phyloP scores from a whole-genome alignment of 2,888 invertebrate species.

The Dascillus cervinus region DNA sequence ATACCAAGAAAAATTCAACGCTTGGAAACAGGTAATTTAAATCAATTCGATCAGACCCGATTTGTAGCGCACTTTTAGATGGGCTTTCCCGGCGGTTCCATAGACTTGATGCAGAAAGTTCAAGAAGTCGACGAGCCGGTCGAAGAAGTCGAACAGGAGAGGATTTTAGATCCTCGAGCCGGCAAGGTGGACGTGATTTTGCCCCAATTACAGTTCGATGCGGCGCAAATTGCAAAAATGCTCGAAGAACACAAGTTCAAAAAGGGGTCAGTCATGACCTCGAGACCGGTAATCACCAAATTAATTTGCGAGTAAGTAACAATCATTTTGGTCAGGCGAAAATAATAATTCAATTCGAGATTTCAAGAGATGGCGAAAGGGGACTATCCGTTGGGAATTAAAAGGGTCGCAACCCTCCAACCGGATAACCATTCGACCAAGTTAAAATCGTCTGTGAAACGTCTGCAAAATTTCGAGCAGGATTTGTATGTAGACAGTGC shows the following conservation, averaged over 20 bases:
- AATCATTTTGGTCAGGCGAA: constrained; percentile 10
- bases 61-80: constrained; percentile 49
- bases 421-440: constrained; percentile 27
- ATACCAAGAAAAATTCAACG: constrained; percentile 55
- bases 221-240: constrained; percentile 47
- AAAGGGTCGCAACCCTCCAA: constrained; percentile 41
- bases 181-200: constrained; percentile 70
- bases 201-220: constrained; percentile 59
- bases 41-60: constrained; percentile 1
- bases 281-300: constrained; percentile 49
- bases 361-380: constrained; percentile 53
- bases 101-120: constrained; percentile 57
- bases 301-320: constrained; percentile 45
- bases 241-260: constrained; percentile 47
- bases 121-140: constrained; percentile 29
- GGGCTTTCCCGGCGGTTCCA: constrained; percentile 63
- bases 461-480: constrained; percentile 35
- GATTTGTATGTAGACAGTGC: constrained; percentile 22
- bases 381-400: constrained; percentile 60
- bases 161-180: constrained; percentile 63
- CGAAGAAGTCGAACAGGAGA: constrained; percentile 21
- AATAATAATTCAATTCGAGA: no score
- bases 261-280: constrained; percentile 47
- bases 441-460: constrained; percentile 31
- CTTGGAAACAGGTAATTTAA: constrained; percentile 56